Base-by-base conservation (phyloP, 2,797 vertebrate genomes). In the Lepus townsendii region DNA sequence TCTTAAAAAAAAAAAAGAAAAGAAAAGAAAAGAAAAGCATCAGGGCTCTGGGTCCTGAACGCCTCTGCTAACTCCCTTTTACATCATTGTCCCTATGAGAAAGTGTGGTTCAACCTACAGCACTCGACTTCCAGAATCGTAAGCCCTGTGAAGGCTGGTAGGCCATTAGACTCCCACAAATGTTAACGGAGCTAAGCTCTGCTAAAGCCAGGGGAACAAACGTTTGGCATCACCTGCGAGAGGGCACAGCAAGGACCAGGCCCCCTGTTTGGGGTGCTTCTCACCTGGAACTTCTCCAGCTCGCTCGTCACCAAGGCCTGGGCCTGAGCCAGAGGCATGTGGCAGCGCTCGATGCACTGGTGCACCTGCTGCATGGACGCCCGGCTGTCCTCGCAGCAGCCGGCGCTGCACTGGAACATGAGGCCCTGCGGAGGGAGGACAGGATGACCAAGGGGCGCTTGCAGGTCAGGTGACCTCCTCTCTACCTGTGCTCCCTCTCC, bases 361-460 rank as follows among this genome's bases (percentile, higher is more conserved):
- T 99, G 99, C 32, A 99, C 99, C 97, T 99, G 98, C 72, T 98
- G 97, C 99, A 99, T 99, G 79, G 99, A 99, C 73, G 99, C 98
- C 0, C 98, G 62, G 2, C 89, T 38, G 3, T 98, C 98, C 1
- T 99, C 99, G 14, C 99, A 99, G 96, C 99, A 99, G 14, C 98
- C 97, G 0, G 99, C 99, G 4, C 99, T 99, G 98, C 99, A 99
- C 19, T 96, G 98, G 98, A 99, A 99, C 99, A 99, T 99, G 84
- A 98, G 98, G 22, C 98, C 98, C 99, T 99, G 98, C 10, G 63
- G 82, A 94, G 38, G 42, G 32, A 42, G 9, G 65, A 68, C 42
- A 27, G 78, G 62, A 50, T 2, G 30, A n/a, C 30, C 68, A 20
- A 0, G 4, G 22, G 65, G 30, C 30, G 14, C 16, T 27, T 66